A percentile compares a stretch with the other conserved stretches of the same genome.
Evolutionary conservation across 2,113 vertebrate species (phyloP).

Genomic region (Lasiurus borealis): DNA sequence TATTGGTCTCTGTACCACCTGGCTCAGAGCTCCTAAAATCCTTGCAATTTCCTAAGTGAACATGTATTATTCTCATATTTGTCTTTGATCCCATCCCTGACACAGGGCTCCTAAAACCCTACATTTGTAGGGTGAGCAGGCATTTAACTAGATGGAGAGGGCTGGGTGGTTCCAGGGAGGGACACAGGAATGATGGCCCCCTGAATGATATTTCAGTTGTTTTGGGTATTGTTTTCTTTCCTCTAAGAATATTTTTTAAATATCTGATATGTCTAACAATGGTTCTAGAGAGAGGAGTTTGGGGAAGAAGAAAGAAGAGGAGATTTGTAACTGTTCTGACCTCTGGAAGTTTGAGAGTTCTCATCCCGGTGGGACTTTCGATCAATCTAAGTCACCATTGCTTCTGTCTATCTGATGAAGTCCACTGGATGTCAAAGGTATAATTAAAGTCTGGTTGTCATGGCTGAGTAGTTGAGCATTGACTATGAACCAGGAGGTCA

Average conservation of each 20-base stretch:
- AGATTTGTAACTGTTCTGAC: background rate
- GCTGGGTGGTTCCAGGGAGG: background rate
- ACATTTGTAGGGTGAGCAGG: background rate
- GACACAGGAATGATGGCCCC: background rate
- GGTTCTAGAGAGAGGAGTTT: background rate
- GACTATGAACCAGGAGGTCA: too few species aligned
- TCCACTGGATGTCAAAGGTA: background rate
- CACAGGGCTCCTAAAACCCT: too few species aligned
- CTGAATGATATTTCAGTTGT: background rate
- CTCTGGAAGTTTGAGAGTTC: background rate
- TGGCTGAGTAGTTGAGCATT: too few species aligned
- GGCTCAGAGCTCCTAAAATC: too few species aligned
- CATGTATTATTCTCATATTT: too few species aligned
- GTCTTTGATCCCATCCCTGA: too few species aligned
- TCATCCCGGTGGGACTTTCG: too few species aligned
- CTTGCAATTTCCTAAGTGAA: too few species aligned
- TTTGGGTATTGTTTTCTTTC: slow-evolving; percentile 36
- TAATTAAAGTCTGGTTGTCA: background rate
- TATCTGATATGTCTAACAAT: background rate
- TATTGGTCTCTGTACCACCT: too few species aligned
- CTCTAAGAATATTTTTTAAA: background rate
- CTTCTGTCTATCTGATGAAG: background rate
- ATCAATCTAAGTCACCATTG: background rate
- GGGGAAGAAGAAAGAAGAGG: background rate
- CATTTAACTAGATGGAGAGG: background rate